Evolutionary conservation across 2,888 invertebrate genomes (phyloP).

Genomic region (Anthoptus insignis): DNA sequence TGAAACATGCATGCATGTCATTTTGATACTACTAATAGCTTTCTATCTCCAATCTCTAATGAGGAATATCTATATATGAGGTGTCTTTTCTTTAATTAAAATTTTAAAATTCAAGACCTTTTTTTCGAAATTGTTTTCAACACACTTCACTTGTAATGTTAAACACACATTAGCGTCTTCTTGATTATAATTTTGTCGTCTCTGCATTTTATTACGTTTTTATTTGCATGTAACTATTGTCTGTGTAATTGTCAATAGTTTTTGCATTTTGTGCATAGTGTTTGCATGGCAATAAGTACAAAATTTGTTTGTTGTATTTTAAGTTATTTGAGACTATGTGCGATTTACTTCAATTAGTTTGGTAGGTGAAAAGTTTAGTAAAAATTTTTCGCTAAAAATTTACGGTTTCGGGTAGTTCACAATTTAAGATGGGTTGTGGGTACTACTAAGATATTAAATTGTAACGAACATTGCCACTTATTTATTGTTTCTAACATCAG

Average conservation of each 20-base stretch:
- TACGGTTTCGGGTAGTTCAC: background rate
- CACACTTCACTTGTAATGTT: background rate
- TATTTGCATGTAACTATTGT: conserved; percentile 6
- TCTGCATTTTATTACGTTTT: too few species aligned
- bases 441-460: background rate
- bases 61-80: background rate
- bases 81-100: too few species aligned
- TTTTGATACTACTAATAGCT: background rate
- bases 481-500: too few species aligned
- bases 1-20: background rate
- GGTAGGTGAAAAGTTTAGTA: too few species aligned
- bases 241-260: conserved; percentile 10
- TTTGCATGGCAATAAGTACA: conserved; percentile 1
- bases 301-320: background rate
- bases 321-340: background rate
- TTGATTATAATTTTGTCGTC: background rate
- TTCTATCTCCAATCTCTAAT: background rate
- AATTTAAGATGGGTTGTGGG: background rate
- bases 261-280: conserved; percentile 3
- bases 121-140: background rate
- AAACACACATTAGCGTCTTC: background rate
- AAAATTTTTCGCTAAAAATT: background rate
- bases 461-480: background rate
- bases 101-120: too few species aligned
- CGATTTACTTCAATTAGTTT: background rate